Evolutionary conservation across 1,140 invertebrate genomes (phyloP), one percentile per base, ranked within the genome.

Genomic region (Gonatopus flavifemur): DNA sequence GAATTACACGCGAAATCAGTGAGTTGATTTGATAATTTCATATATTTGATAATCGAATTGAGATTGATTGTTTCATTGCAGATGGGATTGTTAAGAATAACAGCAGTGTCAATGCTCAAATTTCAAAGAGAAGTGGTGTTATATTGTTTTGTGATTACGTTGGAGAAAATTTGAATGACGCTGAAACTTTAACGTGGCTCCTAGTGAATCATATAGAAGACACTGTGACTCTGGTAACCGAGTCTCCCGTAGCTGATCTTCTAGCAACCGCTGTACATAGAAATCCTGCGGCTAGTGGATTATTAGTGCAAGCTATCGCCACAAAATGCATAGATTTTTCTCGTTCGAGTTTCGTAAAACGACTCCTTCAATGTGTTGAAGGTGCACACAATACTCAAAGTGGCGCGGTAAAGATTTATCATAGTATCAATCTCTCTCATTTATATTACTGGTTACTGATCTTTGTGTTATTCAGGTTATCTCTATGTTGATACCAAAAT

Each of bases 141-240:
- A 83, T 88, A 54, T 72, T 87, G 1, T 87, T 85, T 60, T 88
- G 86, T 71, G 86, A 88, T 70, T 88, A 86, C 72, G 80, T 88
- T 69, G 85, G 81, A 67, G 85, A 88, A 61, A 86, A 86, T 64
- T 73, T 89, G 9, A 81, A 80, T 44, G 87, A 91, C 69, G 85
- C 81, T 2, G 85, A 90, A 19, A 84, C 88, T 47, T 72, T 91
- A 25, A 84, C 85, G 0, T 93, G 89, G 88, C 69, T 93, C n/a
- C 70, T 93, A 16, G 82, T 86, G 1, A 87, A 88, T 63, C 83
- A 90, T 57, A 83, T 88, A 0, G 79, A 84, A 56, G 82, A 87
- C 18, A 74, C 91, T 0, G 82, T 93, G 10, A 72, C 79, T 24
- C 68, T 86, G 4, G 80, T 80, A 1, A 69, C 76, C 33, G 86